A percentile compares a stretch with the other conserved stretches of the same genome.
phyloP scores from a whole-genome alignment of 2,113 vertebrate species.

The Apaloderma vittatum region DNA sequence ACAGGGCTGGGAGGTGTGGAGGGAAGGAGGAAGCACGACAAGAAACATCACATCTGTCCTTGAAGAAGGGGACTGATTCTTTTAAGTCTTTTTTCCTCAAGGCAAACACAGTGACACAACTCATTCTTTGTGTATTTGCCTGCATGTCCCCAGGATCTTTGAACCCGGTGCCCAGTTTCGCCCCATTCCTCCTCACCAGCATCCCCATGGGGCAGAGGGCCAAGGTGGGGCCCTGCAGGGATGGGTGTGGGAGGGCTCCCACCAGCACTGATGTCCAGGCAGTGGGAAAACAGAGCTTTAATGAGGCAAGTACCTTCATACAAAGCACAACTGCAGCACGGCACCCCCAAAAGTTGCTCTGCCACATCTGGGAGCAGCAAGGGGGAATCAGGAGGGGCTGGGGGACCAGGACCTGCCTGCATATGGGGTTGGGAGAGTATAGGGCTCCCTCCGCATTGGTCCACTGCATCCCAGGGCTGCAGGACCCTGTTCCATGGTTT shows the following conservation, averaged over 20 bases:
- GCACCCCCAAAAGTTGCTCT: background rate
- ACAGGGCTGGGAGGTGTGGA: background rate
- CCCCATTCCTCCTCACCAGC: background rate
- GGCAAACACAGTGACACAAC: background rate
- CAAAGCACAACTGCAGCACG: fast-evolving
- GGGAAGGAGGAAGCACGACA: background rate
- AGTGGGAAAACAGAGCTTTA: background rate
- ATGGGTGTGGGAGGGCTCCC: background rate
- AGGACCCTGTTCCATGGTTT: fast-evolving
- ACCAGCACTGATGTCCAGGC: background rate
- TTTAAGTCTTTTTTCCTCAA: background rate
- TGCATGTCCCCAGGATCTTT: background rate
- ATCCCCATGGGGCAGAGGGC: fast-evolving
- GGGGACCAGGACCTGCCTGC: background rate
- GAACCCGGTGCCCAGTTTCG: background rate
- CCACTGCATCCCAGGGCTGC: background rate
- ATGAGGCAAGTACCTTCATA: background rate
- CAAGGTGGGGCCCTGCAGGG: background rate
- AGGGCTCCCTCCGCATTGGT: fast-evolving
- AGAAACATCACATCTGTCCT: background rate
- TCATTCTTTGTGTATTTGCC: background rate
- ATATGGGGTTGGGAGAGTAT: background rate
- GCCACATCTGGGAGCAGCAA: fast-evolving
- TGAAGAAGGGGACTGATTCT: background rate
- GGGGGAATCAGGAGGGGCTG: background rate